phyloP scores from a whole-genome alignment of 2,113 vertebrate genomes.

The Thinocorus orbignyianus region DNA sequence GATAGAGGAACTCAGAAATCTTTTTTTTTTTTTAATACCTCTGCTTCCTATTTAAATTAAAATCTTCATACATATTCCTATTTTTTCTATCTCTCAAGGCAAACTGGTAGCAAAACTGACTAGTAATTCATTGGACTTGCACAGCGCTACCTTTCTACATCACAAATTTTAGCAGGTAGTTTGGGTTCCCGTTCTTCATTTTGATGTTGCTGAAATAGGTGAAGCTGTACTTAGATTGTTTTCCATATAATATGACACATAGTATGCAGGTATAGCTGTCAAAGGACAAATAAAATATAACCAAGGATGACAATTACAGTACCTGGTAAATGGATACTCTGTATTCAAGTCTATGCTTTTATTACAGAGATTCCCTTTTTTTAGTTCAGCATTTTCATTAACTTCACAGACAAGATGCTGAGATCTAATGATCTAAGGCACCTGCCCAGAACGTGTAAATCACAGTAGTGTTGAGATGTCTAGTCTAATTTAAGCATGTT shows the following conservation, averaged over 20 bases:
- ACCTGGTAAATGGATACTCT: not conserved
- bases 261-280: not conserved
- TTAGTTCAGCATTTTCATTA: not conserved
- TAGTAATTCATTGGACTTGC: not conserved
- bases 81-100: not conserved
- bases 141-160: not conserved
- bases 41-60: conserved; percentile 15
- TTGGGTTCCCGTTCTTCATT: not conserved
- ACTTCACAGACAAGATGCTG: not conserved
- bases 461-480: not conserved
- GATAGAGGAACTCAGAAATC: not conserved
- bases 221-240: conserved; percentile 12
- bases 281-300: not conserved
- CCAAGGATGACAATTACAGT: not conserved
- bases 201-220: not conserved
- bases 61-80: not conserved
- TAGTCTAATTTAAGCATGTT: not conserved
- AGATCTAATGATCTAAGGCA: not conserved
- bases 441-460: not conserved
- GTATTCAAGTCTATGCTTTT: not conserved
- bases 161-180: not conserved
- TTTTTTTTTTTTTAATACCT: not conserved
- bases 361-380: not conserved
- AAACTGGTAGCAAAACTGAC: not conserved
- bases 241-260: not conserved